phyloP scores from a whole-genome alignment of 2,888 invertebrate species.

The Chaetogeoica ovagalla region DNA sequence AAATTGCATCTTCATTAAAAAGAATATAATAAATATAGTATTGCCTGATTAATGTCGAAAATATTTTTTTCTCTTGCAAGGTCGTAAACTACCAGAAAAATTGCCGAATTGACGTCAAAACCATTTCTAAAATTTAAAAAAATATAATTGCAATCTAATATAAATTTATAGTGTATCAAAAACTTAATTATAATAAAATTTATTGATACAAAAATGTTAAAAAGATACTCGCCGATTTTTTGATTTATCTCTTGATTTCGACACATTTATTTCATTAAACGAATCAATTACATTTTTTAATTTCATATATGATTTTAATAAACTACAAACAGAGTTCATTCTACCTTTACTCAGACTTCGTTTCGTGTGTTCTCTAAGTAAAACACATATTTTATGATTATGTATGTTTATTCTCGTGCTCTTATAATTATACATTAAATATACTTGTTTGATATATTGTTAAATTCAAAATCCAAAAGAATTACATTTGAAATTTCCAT shows the following conservation, averaged over 20 bases:
- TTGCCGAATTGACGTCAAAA: not conserved
- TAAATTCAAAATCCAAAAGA: not conserved
- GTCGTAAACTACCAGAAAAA: not conserved
- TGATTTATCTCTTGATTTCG: not conserved
- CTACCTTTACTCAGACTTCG: not conserved
- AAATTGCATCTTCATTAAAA: too few species aligned
- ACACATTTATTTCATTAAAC: not conserved
- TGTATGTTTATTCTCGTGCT: not conserved
- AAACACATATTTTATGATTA: not conserved
- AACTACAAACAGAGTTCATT: not conserved
- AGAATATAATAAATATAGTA: not conserved
- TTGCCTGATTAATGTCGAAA: constrained; percentile 5
- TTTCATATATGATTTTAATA: not conserved
- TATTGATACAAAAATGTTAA: not conserved
- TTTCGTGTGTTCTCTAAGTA: not conserved
- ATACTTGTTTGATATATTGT: not conserved
- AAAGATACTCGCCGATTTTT: constrained; percentile 10
- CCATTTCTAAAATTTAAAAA: constrained; percentile 13
- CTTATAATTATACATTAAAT: not conserved
- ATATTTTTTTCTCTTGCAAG: not conserved
- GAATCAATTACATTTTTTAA: not conserved
- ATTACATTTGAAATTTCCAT: not conserved
- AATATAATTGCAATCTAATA: not conserved
- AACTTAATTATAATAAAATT: not conserved
- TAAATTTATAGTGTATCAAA: not conserved